A percentile compares a stretch with the other conserved stretches of the same genome.
Evolutionary conservation across 1,140 invertebrate genomes (phyloP).

Genomic region (Dreissena polymorpha): DNA sequence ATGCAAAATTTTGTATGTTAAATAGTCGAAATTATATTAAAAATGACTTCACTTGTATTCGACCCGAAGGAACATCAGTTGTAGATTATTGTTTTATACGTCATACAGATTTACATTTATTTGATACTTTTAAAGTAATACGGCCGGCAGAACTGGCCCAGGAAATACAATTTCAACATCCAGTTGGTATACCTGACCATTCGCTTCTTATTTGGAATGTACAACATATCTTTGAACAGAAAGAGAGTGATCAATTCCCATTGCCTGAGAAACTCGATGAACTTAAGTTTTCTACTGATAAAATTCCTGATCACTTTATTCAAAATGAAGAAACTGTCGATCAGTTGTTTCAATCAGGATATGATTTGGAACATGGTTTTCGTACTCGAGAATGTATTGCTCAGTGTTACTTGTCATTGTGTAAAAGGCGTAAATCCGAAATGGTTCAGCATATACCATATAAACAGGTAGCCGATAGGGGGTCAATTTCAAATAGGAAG

Average conservation of each 20-base stretch:
- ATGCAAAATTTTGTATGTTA: slow-evolving; percentile 34
- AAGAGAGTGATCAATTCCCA: background rate
- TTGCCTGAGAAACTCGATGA: background rate
- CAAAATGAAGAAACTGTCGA: background rate
- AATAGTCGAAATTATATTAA: slow-evolving; percentile 36
- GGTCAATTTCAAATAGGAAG: background rate
- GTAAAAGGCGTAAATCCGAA: slow-evolving; percentile 8
- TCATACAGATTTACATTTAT: too few relatives aligned
- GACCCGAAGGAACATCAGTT: too few relatives aligned
- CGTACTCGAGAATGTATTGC: slow-evolving; percentile 4
- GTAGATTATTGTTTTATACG: too few relatives aligned
- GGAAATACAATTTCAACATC: slow-evolving; percentile 15
- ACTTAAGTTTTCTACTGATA: background rate
- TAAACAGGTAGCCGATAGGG: background rate
- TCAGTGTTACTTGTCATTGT: slow-evolving; percentile 11
- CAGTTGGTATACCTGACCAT: slow-evolving; percentile 14
- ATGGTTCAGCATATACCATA: slow-evolving; percentile 9
- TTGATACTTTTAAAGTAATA: too few relatives aligned
- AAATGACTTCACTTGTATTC: too few relatives aligned
- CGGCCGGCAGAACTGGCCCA: too few relatives aligned
- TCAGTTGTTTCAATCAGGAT: background rate
- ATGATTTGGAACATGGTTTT: slow-evolving; percentile 19
- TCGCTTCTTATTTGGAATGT: slow-evolving; percentile 10
- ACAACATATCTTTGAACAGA: slow-evolving; percentile 2
- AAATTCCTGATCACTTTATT: background rate